Evolutionary conservation across 2,797 vertebrate genomes (phyloP), one percentile per base, ranked within the genome.

Genomic region (Tangara arthus): DNA sequence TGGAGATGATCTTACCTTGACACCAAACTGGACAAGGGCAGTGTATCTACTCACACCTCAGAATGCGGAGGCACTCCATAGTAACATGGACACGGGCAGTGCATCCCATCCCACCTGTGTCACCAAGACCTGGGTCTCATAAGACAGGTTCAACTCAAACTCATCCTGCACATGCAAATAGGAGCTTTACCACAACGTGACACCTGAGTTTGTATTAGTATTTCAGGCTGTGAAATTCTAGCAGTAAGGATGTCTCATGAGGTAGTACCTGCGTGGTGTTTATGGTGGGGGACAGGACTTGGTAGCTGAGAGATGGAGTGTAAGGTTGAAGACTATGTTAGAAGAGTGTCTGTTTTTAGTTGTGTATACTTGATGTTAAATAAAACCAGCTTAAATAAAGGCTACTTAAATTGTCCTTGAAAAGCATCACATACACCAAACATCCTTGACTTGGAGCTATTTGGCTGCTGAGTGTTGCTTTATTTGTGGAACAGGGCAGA

Each of bases 181-280:
- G 4, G 80, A 63, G 41, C 66, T 83, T 71, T 94, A 75, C 59
- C 87, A 73, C 75, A 66, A n/a, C 1, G 0, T 14, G 47, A 14
- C n/a, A 42, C 37, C 53, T 34, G 65, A 46, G 39, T 72, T 76
- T 47, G 15, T 64, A 4, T 53, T 91, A 2, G 3, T 47, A 12
- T 39, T 76, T 87, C 55, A 57, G 47, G 10, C n/a, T 34, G 17
- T 66, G 35, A 55, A 37, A 60, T 73, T 41, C 22, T 49, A 24
- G 17, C 37, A n/a, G 18, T 37, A 15, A 66, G 22, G 16, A 46
- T 80, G 66, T 47, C 24, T 50, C 14, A n/a, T 24, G 39, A 82
- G n/a, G 5, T 52, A 6, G 12, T 24, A 42, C 5, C 20, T n/a
- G 57, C 0, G 0, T 61, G 28, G 20, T 10, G 4, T 79, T 57